phyloP scores from a whole-genome alignment of 2,888 invertebrate genomes.

The Cephus sareptanus region DNA sequence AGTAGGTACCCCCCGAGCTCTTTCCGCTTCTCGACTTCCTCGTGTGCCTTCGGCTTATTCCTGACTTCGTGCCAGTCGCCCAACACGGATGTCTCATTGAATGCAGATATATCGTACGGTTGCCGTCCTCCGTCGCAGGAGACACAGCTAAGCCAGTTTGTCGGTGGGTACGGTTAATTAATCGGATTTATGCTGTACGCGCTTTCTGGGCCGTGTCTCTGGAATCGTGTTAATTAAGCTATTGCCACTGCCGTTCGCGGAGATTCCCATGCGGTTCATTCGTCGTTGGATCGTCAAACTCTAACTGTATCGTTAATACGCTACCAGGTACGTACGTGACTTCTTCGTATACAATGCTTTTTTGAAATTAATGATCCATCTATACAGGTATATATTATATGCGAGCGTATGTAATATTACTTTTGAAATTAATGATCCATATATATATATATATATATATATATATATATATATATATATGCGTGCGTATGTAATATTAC shows the following conservation, averaged over 20 bases:
- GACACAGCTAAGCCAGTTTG: not conserved
- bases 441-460: too few species aligned
- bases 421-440: too few species aligned
- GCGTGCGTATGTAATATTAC: too few species aligned
- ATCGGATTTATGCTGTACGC: not conserved
- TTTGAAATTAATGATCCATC: not conserved
- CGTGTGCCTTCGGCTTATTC: not conserved
- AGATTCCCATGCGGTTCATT: not conserved
- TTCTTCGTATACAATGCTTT: not conserved
- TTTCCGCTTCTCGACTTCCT: not conserved
- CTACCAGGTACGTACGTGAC: not conserved
- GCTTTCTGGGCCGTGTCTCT: not conserved
- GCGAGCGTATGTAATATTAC: too few species aligned
- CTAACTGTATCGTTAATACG: not conserved
- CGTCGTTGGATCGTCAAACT: not conserved
- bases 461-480: too few species aligned
- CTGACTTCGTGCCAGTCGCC: not conserved
- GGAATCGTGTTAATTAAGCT: not conserved
- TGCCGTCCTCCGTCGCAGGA: not conserved
- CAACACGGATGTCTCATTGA: not conserved
- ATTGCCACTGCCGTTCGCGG: not conserved
- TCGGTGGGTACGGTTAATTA: not conserved
- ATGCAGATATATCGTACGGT: not conserved
- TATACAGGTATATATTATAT: not conserved
- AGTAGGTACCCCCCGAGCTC: too few species aligned